Conservation (phyloP, 1,140 invertebrate genomes). For the Drosophila orosa region DNA sequence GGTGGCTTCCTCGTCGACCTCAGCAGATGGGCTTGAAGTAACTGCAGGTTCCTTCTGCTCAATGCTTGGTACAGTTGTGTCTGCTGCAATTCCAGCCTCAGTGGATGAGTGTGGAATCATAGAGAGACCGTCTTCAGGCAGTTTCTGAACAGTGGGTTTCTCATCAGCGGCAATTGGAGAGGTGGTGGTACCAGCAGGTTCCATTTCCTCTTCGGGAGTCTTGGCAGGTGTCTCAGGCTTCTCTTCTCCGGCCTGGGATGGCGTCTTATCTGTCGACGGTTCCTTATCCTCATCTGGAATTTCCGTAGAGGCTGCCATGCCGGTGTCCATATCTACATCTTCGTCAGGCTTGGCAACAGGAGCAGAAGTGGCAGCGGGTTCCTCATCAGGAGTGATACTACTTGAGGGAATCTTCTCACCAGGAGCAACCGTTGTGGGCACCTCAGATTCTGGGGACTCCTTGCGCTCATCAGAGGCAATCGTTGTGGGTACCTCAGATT, state of each 20-base stretch:
- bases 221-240: constrained; percentile 14
- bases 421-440: constrained; percentile 31
- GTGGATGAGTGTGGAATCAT: constrained; percentile 29
- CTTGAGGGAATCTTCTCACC: constrained; percentile 26
- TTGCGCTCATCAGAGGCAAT: constrained; percentile 33
- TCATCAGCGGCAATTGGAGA: constrained; percentile 13
- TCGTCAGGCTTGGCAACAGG: constrained; percentile 31
- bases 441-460: constrained; percentile 41
- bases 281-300: constrained; percentile 32
- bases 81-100: constrained; percentile 14
- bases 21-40: constrained; percentile 15
- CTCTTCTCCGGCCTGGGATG: constrained; percentile 11
- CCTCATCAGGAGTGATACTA: constrained; percentile 19
- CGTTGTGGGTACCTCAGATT: constrained; percentile 38
- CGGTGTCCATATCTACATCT: constrained; percentile 30
- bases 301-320: constrained; percentile 2
- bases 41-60: constrained; percentile 24
- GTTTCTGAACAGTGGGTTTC: background rate
- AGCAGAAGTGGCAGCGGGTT: constrained; percentile 40
- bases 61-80: constrained; percentile 20
- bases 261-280: constrained; percentile 21
- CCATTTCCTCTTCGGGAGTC: constrained; percentile 11
- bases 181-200: constrained; percentile 6
- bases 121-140: constrained; percentile 18
- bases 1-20: constrained; percentile 12